A percentile compares a stretch with the other conserved stretches of the same genome.
Evolutionary conservation across 2,888 invertebrate genomes (phyloP).

Genomic region (Mantis religiosa): DNA sequence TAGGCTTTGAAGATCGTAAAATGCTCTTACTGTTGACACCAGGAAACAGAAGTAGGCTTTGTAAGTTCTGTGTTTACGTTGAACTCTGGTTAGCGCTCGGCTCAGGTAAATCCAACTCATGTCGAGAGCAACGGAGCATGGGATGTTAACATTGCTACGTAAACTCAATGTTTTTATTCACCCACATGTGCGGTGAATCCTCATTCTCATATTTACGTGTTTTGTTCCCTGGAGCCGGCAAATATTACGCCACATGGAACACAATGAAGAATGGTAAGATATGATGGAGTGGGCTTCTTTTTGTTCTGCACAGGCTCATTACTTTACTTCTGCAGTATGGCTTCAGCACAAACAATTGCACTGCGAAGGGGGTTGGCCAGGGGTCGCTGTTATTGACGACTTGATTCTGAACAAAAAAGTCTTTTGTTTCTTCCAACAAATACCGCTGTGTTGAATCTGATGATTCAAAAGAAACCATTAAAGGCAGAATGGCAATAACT

Average conservation of each 20-base stretch:
- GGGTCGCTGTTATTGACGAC: not conserved
- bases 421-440: not conserved
- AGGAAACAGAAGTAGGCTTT: not conserved
- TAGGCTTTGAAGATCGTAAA: too few species aligned
- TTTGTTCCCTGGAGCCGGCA: not conserved
- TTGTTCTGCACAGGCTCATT: not conserved
- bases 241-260: not conserved
- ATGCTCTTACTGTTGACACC: too few species aligned
- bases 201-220: not conserved
- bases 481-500: not conserved
- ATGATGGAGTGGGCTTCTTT: not conserved
- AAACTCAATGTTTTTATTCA: not conserved
- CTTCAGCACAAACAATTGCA: not conserved
- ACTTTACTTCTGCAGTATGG: not conserved
- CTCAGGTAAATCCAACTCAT: not conserved
- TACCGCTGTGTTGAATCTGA: not conserved
- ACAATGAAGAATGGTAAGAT: not conserved
- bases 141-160: not conserved
- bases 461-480: not conserved
- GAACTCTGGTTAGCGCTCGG: not conserved
- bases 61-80: not conserved
- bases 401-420: not conserved
- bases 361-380: not conserved
- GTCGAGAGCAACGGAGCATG: not conserved
- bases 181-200: not conserved